These are phyloP conservation scores for Scolopax mira DNA, from an alignment of 2,113 vertebrate species.

Conservation along the genomic window DNA sequence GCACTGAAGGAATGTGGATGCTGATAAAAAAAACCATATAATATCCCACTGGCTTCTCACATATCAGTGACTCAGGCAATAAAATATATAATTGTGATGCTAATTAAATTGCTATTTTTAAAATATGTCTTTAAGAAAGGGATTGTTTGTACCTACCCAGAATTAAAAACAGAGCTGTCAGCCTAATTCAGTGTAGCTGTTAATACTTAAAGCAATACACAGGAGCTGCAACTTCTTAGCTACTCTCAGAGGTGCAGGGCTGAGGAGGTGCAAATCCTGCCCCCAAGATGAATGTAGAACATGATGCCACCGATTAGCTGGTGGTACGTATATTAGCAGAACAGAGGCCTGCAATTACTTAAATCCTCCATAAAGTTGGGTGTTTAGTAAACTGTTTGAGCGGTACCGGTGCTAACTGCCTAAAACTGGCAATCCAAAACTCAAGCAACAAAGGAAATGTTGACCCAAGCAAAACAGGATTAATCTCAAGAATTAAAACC, in stretches of 20 bases:
- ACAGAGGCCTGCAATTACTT: constrained; percentile 14
- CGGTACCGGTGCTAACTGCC: constrained; percentile 52
- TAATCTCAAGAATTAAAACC: constrained; percentile 15
- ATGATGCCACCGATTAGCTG: constrained; percentile 13
- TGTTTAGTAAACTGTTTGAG: constrained; percentile 60
- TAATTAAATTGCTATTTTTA: constrained; percentile 54
- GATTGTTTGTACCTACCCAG: constrained; percentile 42
- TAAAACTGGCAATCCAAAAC: constrained; percentile 61
- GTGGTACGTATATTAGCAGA: constrained; percentile 40
- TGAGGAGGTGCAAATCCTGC: constrained; percentile 52
- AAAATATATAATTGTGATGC: constrained; percentile 15
- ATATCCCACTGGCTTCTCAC: not conserved
- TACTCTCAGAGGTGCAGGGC: not conserved
- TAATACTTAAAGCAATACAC: constrained; percentile 47
- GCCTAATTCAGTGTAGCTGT: constrained; percentile 47
- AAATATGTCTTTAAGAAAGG: constrained; percentile 53
- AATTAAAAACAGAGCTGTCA: constrained; percentile 64
- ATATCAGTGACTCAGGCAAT: constrained; percentile 12
- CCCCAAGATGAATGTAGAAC: constrained; percentile 37
- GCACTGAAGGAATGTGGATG: not conserved
- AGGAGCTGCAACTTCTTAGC: constrained; percentile 50
- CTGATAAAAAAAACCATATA: constrained; percentile 5
- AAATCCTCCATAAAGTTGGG: constrained; percentile 46
- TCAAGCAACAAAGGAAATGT: not conserved
- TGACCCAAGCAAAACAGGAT: not conserved